Conservation (phyloP, 2,797 vertebrate species). For the Protonibea diacanthus region DNA sequence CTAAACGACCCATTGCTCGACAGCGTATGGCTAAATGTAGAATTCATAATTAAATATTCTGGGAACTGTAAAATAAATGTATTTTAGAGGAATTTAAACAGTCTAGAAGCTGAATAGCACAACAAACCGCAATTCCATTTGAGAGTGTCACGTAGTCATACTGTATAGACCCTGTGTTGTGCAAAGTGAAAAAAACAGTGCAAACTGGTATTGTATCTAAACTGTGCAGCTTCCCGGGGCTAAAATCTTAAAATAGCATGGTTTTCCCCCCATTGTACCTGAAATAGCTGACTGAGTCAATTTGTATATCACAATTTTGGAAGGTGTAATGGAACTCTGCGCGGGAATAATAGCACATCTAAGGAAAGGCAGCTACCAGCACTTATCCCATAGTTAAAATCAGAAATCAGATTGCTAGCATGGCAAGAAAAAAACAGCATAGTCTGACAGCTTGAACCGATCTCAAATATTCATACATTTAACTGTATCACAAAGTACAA, state of each 20-base stretch:
- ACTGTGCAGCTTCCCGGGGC: conserved; percentile 3
- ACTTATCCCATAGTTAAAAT: conserved; percentile 41
- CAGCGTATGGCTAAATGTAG: background rate
- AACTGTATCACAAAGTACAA: conserved; percentile 19
- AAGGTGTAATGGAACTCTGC: conserved; percentile 29
- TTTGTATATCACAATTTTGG: conserved; percentile 25
- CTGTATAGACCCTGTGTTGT: background rate
- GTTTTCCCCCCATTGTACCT: conserved; percentile 3
- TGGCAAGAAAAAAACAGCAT: conserved; percentile 8
- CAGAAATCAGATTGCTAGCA: conserved; percentile 24
- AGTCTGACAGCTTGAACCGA: conserved; percentile 31
- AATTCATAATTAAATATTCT: background rate
- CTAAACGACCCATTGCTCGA: background rate
- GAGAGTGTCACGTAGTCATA: background rate
- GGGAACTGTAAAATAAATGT: background rate
- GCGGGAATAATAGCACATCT: conserved; percentile 36
- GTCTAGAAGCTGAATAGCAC: background rate
- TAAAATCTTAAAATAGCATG: conserved; percentile 31
- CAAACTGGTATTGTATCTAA: conserved; percentile 16
- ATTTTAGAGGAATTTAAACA: background rate
- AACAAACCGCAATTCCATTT: background rate
- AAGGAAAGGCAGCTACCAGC: conserved; percentile 18
- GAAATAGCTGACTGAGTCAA: conserved; percentile 33
- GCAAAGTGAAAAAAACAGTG: background rate
- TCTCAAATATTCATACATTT: conserved; percentile 32